A percentile compares a stretch with the other conserved stretches of the same genome.
Evolutionary conservation across 2,113 vertebrate genomes (phyloP).

Genomic region (Dasyprocta punctata): DNA sequence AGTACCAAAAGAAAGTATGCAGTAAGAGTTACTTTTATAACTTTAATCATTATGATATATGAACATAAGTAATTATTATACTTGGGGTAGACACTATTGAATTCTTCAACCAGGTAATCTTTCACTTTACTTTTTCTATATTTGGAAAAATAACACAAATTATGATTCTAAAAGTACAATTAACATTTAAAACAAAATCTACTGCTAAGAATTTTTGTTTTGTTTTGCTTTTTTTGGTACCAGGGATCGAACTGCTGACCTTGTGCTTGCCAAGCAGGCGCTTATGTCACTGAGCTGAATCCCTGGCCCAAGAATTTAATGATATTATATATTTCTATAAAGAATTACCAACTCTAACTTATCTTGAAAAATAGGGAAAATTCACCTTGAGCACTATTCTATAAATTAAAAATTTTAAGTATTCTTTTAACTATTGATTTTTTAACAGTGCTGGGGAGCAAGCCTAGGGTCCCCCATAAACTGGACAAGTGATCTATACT

Average conservation of each 20-base stretch:
- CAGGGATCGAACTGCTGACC: too few relatives aligned
- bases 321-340: neutral
- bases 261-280: too few relatives aligned
- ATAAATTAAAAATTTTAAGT: neutral
- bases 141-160: constrained; percentile 5
- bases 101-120: constrained; percentile 11
- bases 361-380: neutral
- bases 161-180: constrained; percentile 34
- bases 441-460: neutral
- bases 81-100: neutral
- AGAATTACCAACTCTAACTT: neutral
- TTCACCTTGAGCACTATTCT: neutral
- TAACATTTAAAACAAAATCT: constrained; percentile 38
- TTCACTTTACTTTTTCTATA: constrained; percentile 8
- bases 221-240: too few relatives aligned
- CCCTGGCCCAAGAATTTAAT: neutral
- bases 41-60: neutral
- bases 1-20: neutral
- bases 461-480: neutral
- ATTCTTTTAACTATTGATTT: neutral
- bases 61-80: neutral
- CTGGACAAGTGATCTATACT: neutral
- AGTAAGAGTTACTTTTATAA: neutral
- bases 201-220: constrained; percentile 15
- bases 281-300: too few relatives aligned